Evolutionary conservation across 2,113 vertebrate species (phyloP).

Genomic region (Chrysochloris asiatica): DNA sequence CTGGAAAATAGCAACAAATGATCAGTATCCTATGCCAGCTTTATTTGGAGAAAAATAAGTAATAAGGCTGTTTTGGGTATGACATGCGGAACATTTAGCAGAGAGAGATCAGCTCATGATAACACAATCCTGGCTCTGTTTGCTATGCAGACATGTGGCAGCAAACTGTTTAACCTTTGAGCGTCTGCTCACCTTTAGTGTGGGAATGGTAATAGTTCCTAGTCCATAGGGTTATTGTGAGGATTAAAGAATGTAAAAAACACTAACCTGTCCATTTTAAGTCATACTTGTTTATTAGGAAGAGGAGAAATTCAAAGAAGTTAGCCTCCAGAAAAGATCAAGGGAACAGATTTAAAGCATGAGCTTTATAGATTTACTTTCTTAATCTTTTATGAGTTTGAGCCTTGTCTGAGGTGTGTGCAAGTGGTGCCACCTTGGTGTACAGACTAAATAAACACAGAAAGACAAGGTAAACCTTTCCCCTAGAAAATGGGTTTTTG

Average conservation of each 20-base stretch:
- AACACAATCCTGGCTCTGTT: neutral
- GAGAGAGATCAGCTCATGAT: neutral
- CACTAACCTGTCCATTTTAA: neutral
- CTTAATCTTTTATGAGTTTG: neutral
- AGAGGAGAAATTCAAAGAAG: constrained; percentile 28
- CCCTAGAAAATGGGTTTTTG: neutral
- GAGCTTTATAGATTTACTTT: neutral
- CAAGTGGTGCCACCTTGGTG: neutral
- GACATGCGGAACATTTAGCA: too few species aligned
- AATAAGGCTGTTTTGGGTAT: neutral
- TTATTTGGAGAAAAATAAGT: constrained; percentile 12
- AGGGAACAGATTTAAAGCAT: constrained; percentile 16
- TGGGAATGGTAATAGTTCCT: neutral
- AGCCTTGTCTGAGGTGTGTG: neutral
- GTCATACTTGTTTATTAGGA: neutral
- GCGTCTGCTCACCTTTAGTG: neutral
- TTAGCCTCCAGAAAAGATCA: neutral
- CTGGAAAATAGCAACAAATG: constrained; percentile 10
- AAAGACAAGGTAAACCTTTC: neutral
- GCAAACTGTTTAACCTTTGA: neutral
- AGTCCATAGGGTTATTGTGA: neutral
- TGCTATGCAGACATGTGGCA: neutral
- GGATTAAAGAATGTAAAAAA: neutral
- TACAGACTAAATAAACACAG: neutral
- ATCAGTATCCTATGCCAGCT: neutral